phyloP scores from a whole-genome alignment of 2,797 vertebrate species.

The Channallabes apus region DNA sequence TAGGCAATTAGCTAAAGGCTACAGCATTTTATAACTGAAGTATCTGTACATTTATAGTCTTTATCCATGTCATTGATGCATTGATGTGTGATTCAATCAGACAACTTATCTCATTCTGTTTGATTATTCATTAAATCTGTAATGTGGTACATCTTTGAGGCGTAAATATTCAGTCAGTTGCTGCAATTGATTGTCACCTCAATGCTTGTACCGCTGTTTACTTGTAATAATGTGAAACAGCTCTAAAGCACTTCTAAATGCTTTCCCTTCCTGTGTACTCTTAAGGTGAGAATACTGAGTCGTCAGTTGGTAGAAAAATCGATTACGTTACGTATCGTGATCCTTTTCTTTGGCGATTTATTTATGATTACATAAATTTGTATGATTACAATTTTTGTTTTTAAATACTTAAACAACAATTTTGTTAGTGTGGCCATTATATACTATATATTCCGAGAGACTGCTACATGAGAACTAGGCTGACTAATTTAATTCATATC shows the following conservation, averaged over 20 bases:
- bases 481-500: slow-evolving; percentile 1
- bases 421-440: too few relatives aligned
- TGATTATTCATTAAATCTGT: neutral
- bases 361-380: too few relatives aligned
- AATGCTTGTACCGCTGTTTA: neutral
- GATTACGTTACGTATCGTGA: too few relatives aligned
- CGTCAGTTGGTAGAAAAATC: too few relatives aligned
- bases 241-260: neutral
- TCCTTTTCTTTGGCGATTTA: too few relatives aligned
- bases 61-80: neutral
- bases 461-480: neutral
- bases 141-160: neutral
- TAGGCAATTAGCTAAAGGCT: neutral
- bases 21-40: neutral
- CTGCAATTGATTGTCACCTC: neutral
- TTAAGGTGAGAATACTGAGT: neutral
- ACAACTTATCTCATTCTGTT: neutral
- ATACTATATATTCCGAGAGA: neutral
- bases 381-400: too few relatives aligned
- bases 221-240: neutral
- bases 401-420: too few relatives aligned
- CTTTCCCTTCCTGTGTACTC: too few relatives aligned
- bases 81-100: neutral
- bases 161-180: neutral
- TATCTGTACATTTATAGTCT: neutral